Conservation (phyloP, 92 coral and sea anemone genomes). For the Porites cylindrica region DNA sequence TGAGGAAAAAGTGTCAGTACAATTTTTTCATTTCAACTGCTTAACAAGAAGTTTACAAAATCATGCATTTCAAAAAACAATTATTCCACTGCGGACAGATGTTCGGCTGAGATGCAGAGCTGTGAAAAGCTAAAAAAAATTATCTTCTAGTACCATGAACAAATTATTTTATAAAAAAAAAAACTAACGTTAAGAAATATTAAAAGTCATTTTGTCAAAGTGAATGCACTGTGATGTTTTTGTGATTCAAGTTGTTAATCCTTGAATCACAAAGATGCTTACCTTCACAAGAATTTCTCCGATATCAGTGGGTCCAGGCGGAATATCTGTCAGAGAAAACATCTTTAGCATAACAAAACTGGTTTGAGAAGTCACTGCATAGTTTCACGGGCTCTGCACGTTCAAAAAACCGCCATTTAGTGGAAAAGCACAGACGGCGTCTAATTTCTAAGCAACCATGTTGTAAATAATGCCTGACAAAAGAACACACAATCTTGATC, state of each 20-base stretch:
- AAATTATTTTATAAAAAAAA: too few species aligned
- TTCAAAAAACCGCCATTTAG: conserved; percentile 25
- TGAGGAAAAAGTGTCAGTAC: too few species aligned
- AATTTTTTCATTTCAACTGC: too few species aligned
- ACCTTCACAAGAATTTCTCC: conserved; percentile 98
- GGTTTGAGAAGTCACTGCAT: not conserved
- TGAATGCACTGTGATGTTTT: not conserved
- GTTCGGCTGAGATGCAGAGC: not conserved
- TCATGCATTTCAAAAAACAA: too few species aligned
- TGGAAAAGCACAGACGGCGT: conserved; percentile 5
- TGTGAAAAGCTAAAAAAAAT: not conserved
- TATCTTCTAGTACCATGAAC: not conserved
- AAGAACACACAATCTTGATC: not conserved
- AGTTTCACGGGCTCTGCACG: conserved; percentile 7
- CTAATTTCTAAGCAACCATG: conserved; percentile 45
- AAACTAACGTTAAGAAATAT: conserved; percentile 1
- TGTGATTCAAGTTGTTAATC: not conserved
- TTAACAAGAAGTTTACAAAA: too few species aligned
- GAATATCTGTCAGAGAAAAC: conserved; percentile 91
- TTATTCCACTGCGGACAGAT: too few species aligned
- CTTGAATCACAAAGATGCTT: not conserved
- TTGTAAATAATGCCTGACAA: conserved; percentile 23
- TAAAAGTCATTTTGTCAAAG: conserved; percentile 19
- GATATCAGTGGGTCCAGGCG: conserved; percentile 82
- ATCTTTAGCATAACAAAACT: conserved; percentile 16